Base-by-base conservation (phyloP, 2,113 vertebrate species). In the Dicerorhinus sumatrensis region DNA sequence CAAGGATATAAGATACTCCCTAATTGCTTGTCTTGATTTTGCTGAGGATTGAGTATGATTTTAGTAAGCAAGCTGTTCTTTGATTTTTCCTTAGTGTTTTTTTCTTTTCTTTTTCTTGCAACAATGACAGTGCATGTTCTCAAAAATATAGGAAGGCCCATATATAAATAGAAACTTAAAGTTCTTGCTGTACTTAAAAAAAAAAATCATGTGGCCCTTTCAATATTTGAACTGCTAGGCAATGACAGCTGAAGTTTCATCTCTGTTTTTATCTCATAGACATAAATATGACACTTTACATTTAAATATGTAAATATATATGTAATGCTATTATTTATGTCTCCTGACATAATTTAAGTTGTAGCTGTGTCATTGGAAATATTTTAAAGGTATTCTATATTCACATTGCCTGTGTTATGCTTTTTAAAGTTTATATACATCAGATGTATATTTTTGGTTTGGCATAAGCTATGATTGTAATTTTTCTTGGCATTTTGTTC, bases 381-480 rank as follows among this genome's bases (percentile, higher is more conserved):
- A 96, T 58, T 97, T 98, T 94, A 56, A 97, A 79, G 95, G 70
- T 94, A 31, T 65, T 82, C 90, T 96, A 48, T 36, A 33, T 98
- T 98, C 98, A 97, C 97, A 96, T 94, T 98, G 98, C 97, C 84
- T 98, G 98, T 97, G 98, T 98, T 69, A 96, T 97, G 98, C 98
- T 98, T 99, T 98, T 98, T 98, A 98, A 96, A 96, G 96, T 97
- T 98, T 98, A 90, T 98, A 98, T 91, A 97, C 98, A 97, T 97
- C 85, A 98, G 96, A 98, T 98, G 98, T 98, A 54, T 98, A 98
- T 98, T 98, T 99, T 98, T 97, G 97, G 97, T 99, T 99, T 98
- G 98, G 94, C 97, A 82, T 98, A 98, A 98, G 98, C 91, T 98
- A 96, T 96, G 91, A 75, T 42, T 97, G 90, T 98, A 97, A 98